Base-by-base conservation (phyloP, 2,888 invertebrate genomes). In the Protonemura montana region DNA sequence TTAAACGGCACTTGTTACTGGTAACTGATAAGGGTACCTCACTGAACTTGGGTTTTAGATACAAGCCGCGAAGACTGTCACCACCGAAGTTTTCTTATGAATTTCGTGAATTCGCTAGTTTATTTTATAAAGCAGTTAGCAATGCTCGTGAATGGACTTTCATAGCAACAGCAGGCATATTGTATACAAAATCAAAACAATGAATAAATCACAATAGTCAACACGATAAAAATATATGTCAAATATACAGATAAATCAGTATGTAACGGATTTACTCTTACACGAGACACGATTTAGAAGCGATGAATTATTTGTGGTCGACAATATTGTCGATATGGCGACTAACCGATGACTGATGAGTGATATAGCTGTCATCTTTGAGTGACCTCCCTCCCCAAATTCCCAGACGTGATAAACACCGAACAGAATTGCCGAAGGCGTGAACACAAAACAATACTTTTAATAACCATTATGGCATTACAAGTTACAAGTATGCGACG, bases 341-440 rank as follows among this genome's bases (percentile, higher is more conserved):
- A 25, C n/a, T 76, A 76, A 21, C 16, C 26, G 3, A 76, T 76
- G 76, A 76, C 21, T 76, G 76, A 76, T 76, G 76, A 25, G 76
- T 76, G 76, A 76, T 76, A 25, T 21, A 76, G 21, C 21, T 76
- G 76, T 76, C 76, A 76, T 76, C 76, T 76, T 76, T 76, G n/a
- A 76, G n/a, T 76, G n/a, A 21, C 76, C 76, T 76, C 76, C 26
- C 21, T 25, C 76, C 26, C 21, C 21, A 21, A 76, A 76, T 76
- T 76, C 76, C 76, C 76, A 76, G 76, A 76, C 76, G 26, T 3
- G 76, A 13, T 13, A 76, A 76, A 76, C 76, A 76, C 21, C 26
- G 21, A 5, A 25, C 21, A 21, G 5, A 76, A 35, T 76, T 5
- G 76, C 76, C 26, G 3, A 21, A 76, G 76, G 76, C 76, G 76